These are phyloP conservation scores for Ceraclea dissimilis DNA, from an alignment of 2,888 invertebrate species.

Conservation along the genomic window DNA sequence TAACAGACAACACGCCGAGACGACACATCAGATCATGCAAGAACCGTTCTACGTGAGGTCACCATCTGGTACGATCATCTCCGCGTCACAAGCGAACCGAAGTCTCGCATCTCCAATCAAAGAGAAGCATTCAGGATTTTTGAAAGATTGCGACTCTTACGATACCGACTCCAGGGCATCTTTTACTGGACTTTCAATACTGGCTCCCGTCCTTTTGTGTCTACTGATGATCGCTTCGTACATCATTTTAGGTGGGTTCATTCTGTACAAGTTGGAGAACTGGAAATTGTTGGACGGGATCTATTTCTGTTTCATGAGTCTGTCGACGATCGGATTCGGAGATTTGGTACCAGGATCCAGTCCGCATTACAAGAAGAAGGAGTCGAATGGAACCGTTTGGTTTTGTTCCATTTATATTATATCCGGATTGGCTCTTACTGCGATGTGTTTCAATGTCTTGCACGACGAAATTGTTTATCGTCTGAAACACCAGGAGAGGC, in stretches of 20 bases:
- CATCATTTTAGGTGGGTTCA: constrained; percentile 82
- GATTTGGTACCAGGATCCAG: constrained; percentile 70
- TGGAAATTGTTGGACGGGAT: constrained; percentile 89
- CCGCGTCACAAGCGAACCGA: constrained; percentile 46
- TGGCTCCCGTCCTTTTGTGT: constrained; percentile 85
- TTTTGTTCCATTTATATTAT: constrained; percentile 86
- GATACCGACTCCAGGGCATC: constrained; percentile 63
- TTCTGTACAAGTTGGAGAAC: constrained; percentile 83
- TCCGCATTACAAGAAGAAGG: constrained; percentile 38
- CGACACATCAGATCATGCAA: constrained; percentile 57
- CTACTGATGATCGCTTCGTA: constrained; percentile 85
- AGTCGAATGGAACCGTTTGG: constrained; percentile 67
- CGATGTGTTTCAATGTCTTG: constrained; percentile 85
- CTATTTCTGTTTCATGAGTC: constrained; percentile 93
- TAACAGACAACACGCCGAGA: constrained; percentile 59
- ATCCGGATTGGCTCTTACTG: constrained; percentile 80
- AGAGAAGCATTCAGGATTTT: constrained; percentile 42
- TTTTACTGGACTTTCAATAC: constrained; percentile 65
- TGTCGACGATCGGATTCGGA: constrained; percentile 88
- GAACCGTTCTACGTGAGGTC: constrained; percentile 64
- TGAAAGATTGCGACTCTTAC: constrained; percentile 48
- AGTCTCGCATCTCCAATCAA: constrained; percentile 39
- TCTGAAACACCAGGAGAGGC: constrained; percentile 53
- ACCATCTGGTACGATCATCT: constrained; percentile 47
- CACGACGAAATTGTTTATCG: constrained; percentile 84